Evolutionary conservation across 2,113 vertebrate species (phyloP).

Genomic region (Rhinichthys klamathensis): DNA sequence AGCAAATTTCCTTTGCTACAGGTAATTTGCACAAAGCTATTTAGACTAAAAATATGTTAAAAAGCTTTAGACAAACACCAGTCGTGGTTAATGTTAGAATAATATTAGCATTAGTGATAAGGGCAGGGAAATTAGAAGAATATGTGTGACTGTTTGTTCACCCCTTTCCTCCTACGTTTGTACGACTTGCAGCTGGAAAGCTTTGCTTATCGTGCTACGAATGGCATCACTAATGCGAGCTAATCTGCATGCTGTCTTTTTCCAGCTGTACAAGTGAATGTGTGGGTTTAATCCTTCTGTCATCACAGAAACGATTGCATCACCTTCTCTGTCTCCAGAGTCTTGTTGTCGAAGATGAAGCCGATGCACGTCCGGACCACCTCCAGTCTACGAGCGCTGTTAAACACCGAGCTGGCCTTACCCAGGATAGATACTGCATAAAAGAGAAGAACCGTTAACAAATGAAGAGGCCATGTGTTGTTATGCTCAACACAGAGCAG

Average conservation of each 20-base stretch:
- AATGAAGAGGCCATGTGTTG: not conserved
- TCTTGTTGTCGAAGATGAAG: conserved; percentile 96
- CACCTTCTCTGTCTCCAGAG: conserved; percentile 98
- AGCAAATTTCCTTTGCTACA: not conserved
- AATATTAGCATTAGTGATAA: conserved; percentile 45
- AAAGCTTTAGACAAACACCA: conserved; percentile 40
- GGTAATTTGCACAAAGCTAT: conserved; percentile 42
- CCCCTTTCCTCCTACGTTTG: conserved; percentile 29
- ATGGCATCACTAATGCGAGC: conserved; percentile 18
- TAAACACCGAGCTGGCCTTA: conserved; percentile 88
- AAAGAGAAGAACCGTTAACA: conserved; percentile 13
- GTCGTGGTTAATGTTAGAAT: conserved; percentile 44
- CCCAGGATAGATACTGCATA: conserved; percentile 89
- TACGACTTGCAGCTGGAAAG: conserved; percentile 57
- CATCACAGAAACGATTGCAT: conserved; percentile 52
- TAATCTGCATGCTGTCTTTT: conserved; percentile 39
- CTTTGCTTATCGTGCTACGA: conserved; percentile 38
- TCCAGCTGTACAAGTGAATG: conserved; percentile 30
- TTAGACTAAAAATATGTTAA: conserved; percentile 41
- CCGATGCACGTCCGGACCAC: conserved; percentile 95
- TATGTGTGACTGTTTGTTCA: conserved; percentile 51
- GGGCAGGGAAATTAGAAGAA: conserved; percentile 44
- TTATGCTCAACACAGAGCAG: not conserved
- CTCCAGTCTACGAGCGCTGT: conserved; percentile 96
- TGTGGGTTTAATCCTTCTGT: conserved; percentile 52